Base-by-base conservation (phyloP, 2,797 vertebrate genomes). In the Clarias platycephalus region DNA sequence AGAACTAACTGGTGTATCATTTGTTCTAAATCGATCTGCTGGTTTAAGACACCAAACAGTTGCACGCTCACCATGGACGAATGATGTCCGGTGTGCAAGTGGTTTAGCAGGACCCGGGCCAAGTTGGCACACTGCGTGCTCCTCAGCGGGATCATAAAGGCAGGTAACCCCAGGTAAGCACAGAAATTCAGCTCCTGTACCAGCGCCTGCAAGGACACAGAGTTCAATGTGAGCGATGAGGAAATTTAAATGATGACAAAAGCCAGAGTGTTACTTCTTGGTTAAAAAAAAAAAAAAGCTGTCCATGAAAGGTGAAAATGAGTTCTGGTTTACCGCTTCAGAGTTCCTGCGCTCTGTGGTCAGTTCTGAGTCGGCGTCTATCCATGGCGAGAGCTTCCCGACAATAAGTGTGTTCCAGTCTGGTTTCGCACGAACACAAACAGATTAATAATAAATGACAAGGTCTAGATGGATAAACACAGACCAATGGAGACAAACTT, bases 331-430 rank as follows among this genome's bases (percentile, higher is more conserved):
- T 93, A 98, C 97, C 15, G 94, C 94, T 85, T 98, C 97, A 0
- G 97, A 97, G 90, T 96, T 98, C 88, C 95, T 94, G 84, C 96
- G 95, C 57, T 96, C 94, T 4, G 91, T 94, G 89, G 95, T 93
- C 80, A 96, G 91, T 86, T 96, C 95, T 0, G 97, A 95, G 91
- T 98, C 97, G 1, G 95, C 92, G 3, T 95, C 91, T 80, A 98
- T 97, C 97, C 97, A 98, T 34, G 94, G 94, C 8, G 97, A 98
- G 40, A 98, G 95, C 90, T 98, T 98, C 55, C 97, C 97, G 78
- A 98, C 97, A 85, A 98, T 96, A 63, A 98, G 95, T 0, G 97
- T 98, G 89, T 97, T 97, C 97, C 97, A 98, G 88, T 98, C 97
- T 98, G 91, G 1, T 28, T 78, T 44, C 5, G 24, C 31, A 78